Conservation (phyloP, 2,797 vertebrate species). For the Helarctos malayanus region DNA sequence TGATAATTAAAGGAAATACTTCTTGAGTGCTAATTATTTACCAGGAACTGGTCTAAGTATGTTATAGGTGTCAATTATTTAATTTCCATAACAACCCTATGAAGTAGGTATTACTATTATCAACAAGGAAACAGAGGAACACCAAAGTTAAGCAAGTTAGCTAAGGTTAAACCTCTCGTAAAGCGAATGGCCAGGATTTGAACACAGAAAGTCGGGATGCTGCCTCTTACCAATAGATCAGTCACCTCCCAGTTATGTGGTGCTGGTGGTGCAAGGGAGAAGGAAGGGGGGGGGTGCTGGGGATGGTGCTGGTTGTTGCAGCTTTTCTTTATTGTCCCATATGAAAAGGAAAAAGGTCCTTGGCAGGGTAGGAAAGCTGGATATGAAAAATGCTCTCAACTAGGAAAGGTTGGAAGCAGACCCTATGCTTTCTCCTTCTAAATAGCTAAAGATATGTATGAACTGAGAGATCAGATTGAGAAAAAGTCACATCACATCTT, state of each 20-base stretch:
- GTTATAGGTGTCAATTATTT: background rate
- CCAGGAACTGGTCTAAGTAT: background rate
- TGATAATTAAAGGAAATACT: background rate
- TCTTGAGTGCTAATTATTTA: conserved; percentile 12
- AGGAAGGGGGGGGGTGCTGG: background rate
- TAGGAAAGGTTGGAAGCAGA: background rate
- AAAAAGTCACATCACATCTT: background rate
- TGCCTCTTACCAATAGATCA: background rate
- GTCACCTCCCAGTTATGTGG: background rate
- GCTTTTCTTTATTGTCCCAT: background rate
- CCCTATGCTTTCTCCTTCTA: background rate
- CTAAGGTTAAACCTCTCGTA: background rate
- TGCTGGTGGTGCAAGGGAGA: fast-evolving
- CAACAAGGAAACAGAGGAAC: background rate
- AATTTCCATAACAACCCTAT: background rate
- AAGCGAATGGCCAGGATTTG: background rate
- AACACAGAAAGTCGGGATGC: background rate
- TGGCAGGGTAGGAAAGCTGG: background rate
- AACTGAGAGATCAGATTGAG: background rate
- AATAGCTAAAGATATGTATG: background rate
- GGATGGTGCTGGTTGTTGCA: no score
- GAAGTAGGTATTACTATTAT: background rate
- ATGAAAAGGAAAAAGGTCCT: background rate
- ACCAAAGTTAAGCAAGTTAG: background rate
- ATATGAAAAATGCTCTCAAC: background rate